Evolutionary conservation across 1,140 invertebrate species (phyloP), one percentile per base, ranked within the genome.

Genomic region (Drosophila varians): DNA sequence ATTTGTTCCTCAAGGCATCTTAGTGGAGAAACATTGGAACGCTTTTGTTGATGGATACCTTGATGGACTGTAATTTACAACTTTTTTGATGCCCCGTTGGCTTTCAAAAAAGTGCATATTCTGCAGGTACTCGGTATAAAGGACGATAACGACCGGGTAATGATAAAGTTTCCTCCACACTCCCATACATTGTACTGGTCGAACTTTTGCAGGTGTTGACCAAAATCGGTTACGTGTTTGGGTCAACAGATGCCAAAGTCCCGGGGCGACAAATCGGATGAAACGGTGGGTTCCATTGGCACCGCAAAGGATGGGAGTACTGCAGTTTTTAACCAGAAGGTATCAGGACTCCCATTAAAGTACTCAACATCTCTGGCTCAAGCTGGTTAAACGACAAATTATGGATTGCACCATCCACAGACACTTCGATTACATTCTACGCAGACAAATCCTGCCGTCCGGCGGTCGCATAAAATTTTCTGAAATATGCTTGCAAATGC

Each of bases 201-300:
- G 56, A 47, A 65, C 62, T 31, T 58, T 80, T 53, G 61, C 76
- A 61, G 61, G 54, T 76, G 80, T 52, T 61, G 45, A 62, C 61
- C 76, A 69, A 87, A 84, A 84, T 84, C 80, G 80, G 80, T 86
- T 76, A 80, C 76, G 76, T 82, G 60, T 86, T 84, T 87, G 77
- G 80, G 80, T 86, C 80, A 84, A 86, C 80, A 87, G 82, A 65
- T 72, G 76, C 56, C 66, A 51, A 76, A 54, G 45, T 48, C 64
- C 64, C 46, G 51, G 52, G 55, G 51, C 65, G 52, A 49, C 25
- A 49, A 36, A 36, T 36, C 55, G 55, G 40, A 4, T 23, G 75
- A 38, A 25, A 21, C 18, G 26, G 56, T 4, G 46, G 23, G 31
- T 19, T 64, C 45, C 38, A n/a, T n/a, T n/a, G n/a, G n/a, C n/a